A percentile compares a stretch with the other conserved stretches of the same genome.
Conservation (phyloP, 2,888 invertebrate species). For the Temnothorax unifasciatus region DNA sequence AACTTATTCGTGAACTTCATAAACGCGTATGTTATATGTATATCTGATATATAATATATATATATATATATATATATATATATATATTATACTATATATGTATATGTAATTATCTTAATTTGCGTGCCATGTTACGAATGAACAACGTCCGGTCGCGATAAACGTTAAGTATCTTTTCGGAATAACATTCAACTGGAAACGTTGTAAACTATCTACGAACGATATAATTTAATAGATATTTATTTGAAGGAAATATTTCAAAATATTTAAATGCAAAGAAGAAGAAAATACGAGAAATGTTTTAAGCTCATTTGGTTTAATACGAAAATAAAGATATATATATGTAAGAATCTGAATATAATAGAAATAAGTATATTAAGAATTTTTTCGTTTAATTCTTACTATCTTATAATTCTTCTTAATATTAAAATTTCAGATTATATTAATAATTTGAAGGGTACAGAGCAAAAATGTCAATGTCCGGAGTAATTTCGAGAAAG, state of each 20-base stretch:
- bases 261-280: not conserved
- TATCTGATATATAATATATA: not conserved
- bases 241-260: not conserved
- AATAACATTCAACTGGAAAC: not conserved
- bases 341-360: too few relatives aligned
- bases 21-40: not conserved
- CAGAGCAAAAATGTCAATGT: too few relatives aligned
- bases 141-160: not conserved
- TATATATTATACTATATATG: not conserved
- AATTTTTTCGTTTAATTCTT: too few relatives aligned
- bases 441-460: not conserved
- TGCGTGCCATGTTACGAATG: too few relatives aligned
- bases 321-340: too few relatives aligned
- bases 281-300: not conserved
- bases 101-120: not conserved
- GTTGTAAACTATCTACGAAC: not conserved
- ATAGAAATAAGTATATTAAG: not conserved
- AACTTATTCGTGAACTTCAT: slow-evolving; percentile 5
- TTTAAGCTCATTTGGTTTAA: not conserved
- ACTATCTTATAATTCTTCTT: not conserved
- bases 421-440: not conserved
- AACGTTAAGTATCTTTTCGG: not conserved
- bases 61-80: too few relatives aligned
- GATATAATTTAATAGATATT: not conserved
- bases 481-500: too few relatives aligned